Conservation (phyloP, 92 coral and sea anemone genomes). For the Hydrozoanthus gracilis region DNA sequence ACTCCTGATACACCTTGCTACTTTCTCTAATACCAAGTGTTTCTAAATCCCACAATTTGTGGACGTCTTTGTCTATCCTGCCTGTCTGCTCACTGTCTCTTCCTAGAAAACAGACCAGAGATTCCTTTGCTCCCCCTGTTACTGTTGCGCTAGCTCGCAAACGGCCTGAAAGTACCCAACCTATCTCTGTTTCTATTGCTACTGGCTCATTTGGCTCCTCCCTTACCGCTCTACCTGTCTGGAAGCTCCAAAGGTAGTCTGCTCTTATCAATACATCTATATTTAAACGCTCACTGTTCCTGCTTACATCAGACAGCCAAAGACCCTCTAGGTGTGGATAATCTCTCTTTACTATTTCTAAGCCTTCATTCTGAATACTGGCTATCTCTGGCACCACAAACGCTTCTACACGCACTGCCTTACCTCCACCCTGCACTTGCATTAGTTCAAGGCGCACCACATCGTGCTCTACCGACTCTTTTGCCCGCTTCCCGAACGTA, state of each 20-base stretch:
- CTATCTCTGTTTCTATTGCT: conserved; percentile 49
- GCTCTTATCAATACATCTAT: conserved; percentile 67
- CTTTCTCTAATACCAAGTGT: conserved; percentile 50
- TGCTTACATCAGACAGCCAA: conserved; percentile 53
- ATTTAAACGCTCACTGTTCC: conserved; percentile 3
- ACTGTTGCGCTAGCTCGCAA: not conserved
- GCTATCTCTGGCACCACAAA: conserved; percentile 42
- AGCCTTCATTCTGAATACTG: not conserved
- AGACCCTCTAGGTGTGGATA: conserved; percentile 52
- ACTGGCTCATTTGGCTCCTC: conserved; percentile 56
- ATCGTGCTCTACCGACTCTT: conserved; percentile 1
- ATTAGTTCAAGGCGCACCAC: not conserved
- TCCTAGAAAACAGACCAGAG: not conserved
- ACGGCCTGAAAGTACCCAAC: conserved; percentile 60
- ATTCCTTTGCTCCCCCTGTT: not conserved
- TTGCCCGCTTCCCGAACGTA: conserved; percentile 33
- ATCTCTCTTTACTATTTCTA: conserved; percentile 41
- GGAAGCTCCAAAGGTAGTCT: conserved; percentile 68
- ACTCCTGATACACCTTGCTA: conserved; percentile 51
- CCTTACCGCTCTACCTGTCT: conserved; percentile 56
- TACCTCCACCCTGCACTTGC: conserved; percentile 27
- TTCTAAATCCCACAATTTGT: conserved; percentile 60
- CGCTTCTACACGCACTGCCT: conserved; percentile 19
- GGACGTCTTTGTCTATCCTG: not conserved
- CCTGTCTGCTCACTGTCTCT: not conserved